These are phyloP conservation scores for Harlomillsia oculata DNA, from an alignment of 1,140 invertebrate species.

Conservation along the genomic window DNA sequence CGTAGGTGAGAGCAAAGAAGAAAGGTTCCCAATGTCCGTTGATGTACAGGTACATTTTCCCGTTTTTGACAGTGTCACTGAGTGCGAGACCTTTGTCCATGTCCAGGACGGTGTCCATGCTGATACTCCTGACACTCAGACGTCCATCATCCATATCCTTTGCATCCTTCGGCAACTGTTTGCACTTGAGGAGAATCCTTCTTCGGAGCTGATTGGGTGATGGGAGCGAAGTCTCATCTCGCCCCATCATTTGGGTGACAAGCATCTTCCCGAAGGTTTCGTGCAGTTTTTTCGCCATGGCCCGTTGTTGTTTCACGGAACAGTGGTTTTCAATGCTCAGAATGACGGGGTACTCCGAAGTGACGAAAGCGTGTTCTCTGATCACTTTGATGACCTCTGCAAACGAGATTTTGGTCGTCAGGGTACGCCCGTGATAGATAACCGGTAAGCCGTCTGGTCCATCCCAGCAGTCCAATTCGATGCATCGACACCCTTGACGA, in stretches of 20 bases:
- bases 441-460: constrained; percentile 84
- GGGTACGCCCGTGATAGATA: constrained; percentile 94
- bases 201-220: constrained; percentile 60
- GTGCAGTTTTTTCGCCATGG: constrained; percentile 81
- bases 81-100: constrained; percentile 48
- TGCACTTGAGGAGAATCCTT: constrained; percentile 85
- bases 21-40: constrained; percentile 87
- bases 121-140: not conserved
- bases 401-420: constrained; percentile 93
- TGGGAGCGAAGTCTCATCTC: constrained; percentile 70
- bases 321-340: constrained; percentile 98
- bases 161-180: constrained; percentile 63
- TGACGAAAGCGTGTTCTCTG: constrained; percentile 87
- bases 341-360: constrained; percentile 92
- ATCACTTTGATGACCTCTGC: constrained; percentile 90
- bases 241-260: constrained; percentile 63
- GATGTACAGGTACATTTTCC: constrained; percentile 79
- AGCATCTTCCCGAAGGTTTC: constrained; percentile 88
- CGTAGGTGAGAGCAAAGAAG: constrained; percentile 81
- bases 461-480: constrained; percentile 80
- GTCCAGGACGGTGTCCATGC: not conserved
- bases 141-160: not conserved
- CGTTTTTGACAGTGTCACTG: constrained; percentile 80
- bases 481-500: constrained; percentile 83
- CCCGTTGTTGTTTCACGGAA: constrained; percentile 82